Evolutionary conservation across 2,888 invertebrate genomes (phyloP).

Genomic region (Chaetogeoica ovagalla): DNA sequence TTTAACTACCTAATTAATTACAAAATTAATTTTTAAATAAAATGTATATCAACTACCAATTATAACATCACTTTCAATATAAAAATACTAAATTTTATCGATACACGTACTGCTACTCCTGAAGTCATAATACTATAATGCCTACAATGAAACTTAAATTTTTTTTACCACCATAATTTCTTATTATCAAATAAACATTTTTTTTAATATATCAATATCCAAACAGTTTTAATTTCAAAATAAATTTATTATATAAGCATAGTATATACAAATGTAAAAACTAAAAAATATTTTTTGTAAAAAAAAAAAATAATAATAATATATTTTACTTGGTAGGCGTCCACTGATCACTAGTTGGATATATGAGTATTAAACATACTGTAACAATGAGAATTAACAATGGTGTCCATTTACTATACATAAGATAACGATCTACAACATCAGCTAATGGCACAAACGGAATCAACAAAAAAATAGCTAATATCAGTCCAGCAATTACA

Average conservation of each 20-base stretch:
- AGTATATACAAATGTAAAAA: background rate
- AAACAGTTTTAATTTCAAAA: no score
- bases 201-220: background rate
- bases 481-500: constrained; percentile 74
- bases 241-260: no score
- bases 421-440: constrained; percentile 70
- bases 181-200: background rate
- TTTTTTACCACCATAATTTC: background rate
- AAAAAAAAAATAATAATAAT: no score
- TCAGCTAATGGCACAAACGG: constrained; percentile 77
- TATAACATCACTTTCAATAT: no score
- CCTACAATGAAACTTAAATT: background rate
- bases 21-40: no score
- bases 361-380: constrained; percentile 72
- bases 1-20: no score
- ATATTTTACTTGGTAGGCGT: constrained; percentile 79
- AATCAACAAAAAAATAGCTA: constrained; percentile 71
- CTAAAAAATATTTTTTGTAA: background rate
- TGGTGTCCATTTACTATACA: constrained; percentile 71
- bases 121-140: no score
- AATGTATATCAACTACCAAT: no score
- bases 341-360: constrained; percentile 84
- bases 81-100: no score
- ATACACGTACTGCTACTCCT: no score
- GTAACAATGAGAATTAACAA: constrained; percentile 68